Base-by-base conservation (phyloP, 2,113 vertebrate species). In the Ellobius talpinus region DNA sequence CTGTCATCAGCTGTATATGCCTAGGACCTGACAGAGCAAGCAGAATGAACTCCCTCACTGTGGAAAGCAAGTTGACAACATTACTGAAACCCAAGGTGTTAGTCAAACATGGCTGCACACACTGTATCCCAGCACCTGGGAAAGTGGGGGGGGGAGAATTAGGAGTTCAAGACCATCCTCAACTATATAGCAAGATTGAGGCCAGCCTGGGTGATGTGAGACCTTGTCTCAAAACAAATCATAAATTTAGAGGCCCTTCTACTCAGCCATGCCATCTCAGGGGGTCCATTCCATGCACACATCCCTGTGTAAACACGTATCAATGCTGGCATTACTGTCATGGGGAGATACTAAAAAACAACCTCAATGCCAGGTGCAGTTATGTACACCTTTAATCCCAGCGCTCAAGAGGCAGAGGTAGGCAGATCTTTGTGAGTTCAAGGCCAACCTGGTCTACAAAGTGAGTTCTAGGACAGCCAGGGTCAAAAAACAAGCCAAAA, bases 281-380 rank as follows among this genome's bases (percentile, higher is more conserved):
- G 33, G 7, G 29, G 36, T 19, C 24, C 31, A 7, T n/a, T 47
- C 92, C 52, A 23, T 0, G 0, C 13, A 33, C 29, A 0, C 7
- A 4, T 26, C 39, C 26, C 16, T 31, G 2, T 2, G 10, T 5
- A 2, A 0, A 24, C 21, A 24, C 24, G 8, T 47, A 5, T 29
- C 17, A 36, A 36, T 0, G 12, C 36, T n/a, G 52, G 17, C 45
- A 4, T 9, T 31, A 42, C 63, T 66, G 12, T 6, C 17, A 73
- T 0, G 73, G 50, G 24, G 55, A 63, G 63, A 87, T 65, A 72
- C 4, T 16, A 58, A 73, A 79, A 79, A 88, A 10, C 84, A 13
- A 29, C 2, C 17, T 24, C 63, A 3, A 1, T 1, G 14, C 16
- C 70, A 72, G 36, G 36, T 8, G 3, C n/a, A 2, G 7, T 17